Percentiles rank a stretch among this genome's conserved stretches.
phyloP scores from a whole-genome alignment of 2,888 invertebrate species.

The Papilio protenor region DNA sequence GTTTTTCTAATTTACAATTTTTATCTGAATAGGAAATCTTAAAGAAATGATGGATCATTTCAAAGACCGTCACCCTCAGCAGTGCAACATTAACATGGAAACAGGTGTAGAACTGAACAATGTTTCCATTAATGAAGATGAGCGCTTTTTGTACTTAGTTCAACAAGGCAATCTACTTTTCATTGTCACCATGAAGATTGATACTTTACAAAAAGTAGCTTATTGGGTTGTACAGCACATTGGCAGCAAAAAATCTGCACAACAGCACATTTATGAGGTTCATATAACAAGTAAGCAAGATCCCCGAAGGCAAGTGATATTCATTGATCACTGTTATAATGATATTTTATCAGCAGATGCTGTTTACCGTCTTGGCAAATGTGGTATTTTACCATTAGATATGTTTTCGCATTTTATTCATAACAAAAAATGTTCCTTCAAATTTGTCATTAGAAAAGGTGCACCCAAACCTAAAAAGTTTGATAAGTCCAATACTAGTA shows the following conservation, averaged over 20 bases:
- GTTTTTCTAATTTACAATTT: background rate
- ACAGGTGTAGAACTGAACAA: constrained; percentile 63
- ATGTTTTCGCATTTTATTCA: constrained; percentile 64
- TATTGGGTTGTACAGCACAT: constrained; percentile 75
- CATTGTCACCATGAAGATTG: constrained; percentile 70
- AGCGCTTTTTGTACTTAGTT: constrained; percentile 53
- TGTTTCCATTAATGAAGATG: constrained; percentile 54
- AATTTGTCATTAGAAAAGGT: constrained; percentile 65
- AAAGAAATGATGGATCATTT: constrained; percentile 72
- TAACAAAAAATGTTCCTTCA: constrained; percentile 65
- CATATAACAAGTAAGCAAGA: constrained; percentile 69
- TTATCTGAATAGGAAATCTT: constrained; percentile 61
- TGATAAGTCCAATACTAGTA: constrained; percentile 46
- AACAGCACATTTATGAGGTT: constrained; percentile 72
- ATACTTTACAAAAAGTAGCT: constrained; percentile 69
- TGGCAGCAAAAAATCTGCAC: constrained; percentile 67
- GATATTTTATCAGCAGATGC: constrained; percentile 71
- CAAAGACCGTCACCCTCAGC: constrained; percentile 66
- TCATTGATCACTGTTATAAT: constrained; percentile 72
- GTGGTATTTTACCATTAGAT: constrained; percentile 68
- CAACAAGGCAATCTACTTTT: constrained; percentile 68
- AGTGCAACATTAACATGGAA: constrained; percentile 64
- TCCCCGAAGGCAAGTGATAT: constrained; percentile 64
- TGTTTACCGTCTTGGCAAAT: constrained; percentile 67
- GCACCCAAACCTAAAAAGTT: constrained; percentile 49